Evolutionary conservation across 2,888 invertebrate species (phyloP).

Genomic region (Siphlonurus alternatus): DNA sequence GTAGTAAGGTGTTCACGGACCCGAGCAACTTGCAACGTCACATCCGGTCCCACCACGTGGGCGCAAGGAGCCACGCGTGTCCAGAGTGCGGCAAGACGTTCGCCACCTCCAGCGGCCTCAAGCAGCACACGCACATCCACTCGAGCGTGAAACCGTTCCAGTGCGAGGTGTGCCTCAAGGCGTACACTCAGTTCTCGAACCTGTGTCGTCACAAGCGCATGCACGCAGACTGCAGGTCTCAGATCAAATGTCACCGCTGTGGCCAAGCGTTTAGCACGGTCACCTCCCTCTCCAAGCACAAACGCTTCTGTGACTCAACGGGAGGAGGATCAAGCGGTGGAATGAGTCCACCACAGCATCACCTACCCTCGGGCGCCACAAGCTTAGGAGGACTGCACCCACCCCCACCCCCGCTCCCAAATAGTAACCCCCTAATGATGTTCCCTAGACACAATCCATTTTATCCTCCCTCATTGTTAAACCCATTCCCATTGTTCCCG

Average conservation of each 20-base stretch:
- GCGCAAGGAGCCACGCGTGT: conserved; percentile 92
- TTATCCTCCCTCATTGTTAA: conserved; percentile 15
- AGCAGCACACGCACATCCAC: conserved; percentile 99
- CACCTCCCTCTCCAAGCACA: conserved; percentile 86
- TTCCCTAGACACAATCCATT: conserved; percentile 42
- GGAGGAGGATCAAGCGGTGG: background rate
- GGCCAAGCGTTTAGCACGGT: conserved; percentile 83
- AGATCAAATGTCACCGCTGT: conserved; percentile 89
- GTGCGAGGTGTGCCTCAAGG: conserved; percentile 93
- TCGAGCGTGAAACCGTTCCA: conserved; percentile 95
- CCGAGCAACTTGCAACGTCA: conserved; percentile 93
- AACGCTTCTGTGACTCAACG: conserved; percentile 80
- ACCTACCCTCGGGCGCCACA: conserved; percentile 20
- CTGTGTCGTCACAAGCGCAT: conserved; percentile 98
- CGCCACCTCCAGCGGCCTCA: conserved; percentile 91
- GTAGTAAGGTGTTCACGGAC: conserved; percentile 85
- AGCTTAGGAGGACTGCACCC: conserved; percentile 23
- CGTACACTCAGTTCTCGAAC: conserved; percentile 98
- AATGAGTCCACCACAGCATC: conserved; percentile 1
- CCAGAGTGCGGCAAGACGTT: conserved; percentile 98
- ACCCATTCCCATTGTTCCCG: conserved; percentile 55
- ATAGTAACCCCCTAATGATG: conserved; percentile 28
- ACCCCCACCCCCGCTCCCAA: conserved; percentile 22
- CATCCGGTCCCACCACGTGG: conserved; percentile 89
- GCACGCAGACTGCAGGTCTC: conserved; percentile 83